Percentiles rank a stretch among this genome's conserved stretches.
phyloP scores from a whole-genome alignment of 2,113 vertebrate species.

The Zosterops pallidus region DNA sequence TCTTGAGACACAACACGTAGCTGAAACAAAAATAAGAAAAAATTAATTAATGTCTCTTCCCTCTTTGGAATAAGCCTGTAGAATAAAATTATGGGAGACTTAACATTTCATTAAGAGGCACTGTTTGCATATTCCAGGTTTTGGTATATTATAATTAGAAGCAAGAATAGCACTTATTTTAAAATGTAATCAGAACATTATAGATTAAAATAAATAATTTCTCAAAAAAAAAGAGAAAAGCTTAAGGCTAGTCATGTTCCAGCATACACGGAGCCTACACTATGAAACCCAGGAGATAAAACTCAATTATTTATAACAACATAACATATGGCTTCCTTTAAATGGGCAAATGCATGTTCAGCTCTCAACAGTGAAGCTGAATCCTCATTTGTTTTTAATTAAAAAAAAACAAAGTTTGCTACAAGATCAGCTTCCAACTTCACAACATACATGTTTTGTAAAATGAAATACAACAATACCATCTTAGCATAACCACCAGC shows the following conservation, averaged over 20 bases:
- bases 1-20: conserved; percentile 93
- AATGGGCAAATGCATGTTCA: not conserved
- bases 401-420: not conserved
- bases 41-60: not conserved
- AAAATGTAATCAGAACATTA: not conserved
- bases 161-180: not conserved
- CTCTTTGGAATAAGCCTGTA: not conserved
- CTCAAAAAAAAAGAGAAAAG: not conserved
- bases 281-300: not conserved
- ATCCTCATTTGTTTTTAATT: not conserved
- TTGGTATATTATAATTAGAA: not conserved
- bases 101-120: not conserved
- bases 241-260: not conserved
- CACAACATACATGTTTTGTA: not conserved
- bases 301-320: not conserved
- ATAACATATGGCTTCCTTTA: not conserved
- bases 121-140: not conserved
- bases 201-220: not conserved
- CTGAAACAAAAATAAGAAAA: conserved; percentile 72
- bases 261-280: not conserved
- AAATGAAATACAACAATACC: not conserved
- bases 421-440: not conserved
- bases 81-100: not conserved
- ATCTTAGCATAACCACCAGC: not conserved
- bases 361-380: not conserved